Evolutionary conservation across 2,113 vertebrate genomes (phyloP).

Genomic region (Ammodytes marinus): DNA sequence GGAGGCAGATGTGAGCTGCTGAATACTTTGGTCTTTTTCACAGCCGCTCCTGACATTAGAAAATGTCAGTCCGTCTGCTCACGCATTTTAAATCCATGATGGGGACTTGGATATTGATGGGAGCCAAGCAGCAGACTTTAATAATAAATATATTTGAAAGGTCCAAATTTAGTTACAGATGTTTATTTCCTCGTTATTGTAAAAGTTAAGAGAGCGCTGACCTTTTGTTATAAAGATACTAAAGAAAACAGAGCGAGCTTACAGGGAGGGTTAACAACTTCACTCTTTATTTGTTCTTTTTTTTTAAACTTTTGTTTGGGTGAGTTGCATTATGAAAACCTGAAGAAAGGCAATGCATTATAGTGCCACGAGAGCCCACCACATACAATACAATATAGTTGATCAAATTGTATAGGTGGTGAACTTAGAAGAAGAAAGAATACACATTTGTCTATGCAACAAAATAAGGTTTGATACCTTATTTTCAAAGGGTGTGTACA

Average conservation of each 20-base stretch:
- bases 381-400: no score
- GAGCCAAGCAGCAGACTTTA: neutral
- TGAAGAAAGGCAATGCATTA: neutral
- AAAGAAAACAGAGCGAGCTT: neutral
- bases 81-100: slow-evolving; percentile 30
- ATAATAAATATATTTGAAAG: neutral
- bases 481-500: no score
- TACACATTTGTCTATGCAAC: no score
- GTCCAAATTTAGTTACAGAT: neutral
- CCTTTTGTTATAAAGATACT: neutral
- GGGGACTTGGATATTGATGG: neutral
- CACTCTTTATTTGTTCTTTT: slow-evolving; percentile 1
- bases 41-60: slow-evolving; percentile 28
- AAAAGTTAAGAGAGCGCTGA: neutral
- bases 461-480: no score
- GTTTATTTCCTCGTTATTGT: neutral
- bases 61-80: slow-evolving; percentile 47
- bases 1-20: slow-evolving; percentile 12
- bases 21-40: slow-evolving; percentile 59
- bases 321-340: neutral
- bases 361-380: no score
- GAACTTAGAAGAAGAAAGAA: no score
- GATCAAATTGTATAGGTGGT: no score
- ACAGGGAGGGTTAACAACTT: neutral
- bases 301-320: neutral